phyloP scores from a whole-genome alignment of 2,113 vertebrate genomes.

The Mobula birostris region DNA sequence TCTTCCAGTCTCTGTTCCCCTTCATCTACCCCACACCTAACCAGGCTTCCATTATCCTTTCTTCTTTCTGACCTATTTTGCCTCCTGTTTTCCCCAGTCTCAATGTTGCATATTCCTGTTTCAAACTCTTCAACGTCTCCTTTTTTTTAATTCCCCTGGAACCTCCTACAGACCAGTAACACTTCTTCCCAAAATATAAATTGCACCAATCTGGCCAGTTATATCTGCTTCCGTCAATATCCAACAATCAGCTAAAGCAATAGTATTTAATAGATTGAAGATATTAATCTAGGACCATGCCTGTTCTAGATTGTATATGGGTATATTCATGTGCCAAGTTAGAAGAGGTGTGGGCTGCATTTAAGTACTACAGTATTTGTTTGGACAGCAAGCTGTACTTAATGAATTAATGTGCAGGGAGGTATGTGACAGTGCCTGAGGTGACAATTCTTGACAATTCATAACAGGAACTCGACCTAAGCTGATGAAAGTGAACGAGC shows the following conservation, averaged over 20 bases:
- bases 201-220: background rate
- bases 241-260: background rate
- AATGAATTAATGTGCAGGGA: background rate
- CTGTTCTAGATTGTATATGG: background rate
- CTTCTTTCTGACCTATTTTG: too few relatives aligned
- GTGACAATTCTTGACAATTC: background rate
- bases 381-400: background rate
- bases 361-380: background rate
- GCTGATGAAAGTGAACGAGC: background rate
- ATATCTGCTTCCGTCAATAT: background rate
- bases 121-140: too few relatives aligned
- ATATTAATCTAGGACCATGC: background rate
- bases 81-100: too few relatives aligned
- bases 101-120: too few relatives aligned
- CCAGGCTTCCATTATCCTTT: too few relatives aligned
- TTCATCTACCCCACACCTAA: too few relatives aligned
- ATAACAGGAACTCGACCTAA: background rate
- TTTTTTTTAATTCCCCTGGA: too few relatives aligned
- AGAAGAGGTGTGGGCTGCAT: background rate
- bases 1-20: too few relatives aligned
- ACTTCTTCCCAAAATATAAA: background rate
- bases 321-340: background rate
- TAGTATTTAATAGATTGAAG: background rate
- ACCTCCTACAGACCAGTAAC: too few relatives aligned
- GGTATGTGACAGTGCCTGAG: background rate